Base-by-base conservation (phyloP, 53 echinoderm and acorn worm species). In the Stichopus horrens region DNA sequence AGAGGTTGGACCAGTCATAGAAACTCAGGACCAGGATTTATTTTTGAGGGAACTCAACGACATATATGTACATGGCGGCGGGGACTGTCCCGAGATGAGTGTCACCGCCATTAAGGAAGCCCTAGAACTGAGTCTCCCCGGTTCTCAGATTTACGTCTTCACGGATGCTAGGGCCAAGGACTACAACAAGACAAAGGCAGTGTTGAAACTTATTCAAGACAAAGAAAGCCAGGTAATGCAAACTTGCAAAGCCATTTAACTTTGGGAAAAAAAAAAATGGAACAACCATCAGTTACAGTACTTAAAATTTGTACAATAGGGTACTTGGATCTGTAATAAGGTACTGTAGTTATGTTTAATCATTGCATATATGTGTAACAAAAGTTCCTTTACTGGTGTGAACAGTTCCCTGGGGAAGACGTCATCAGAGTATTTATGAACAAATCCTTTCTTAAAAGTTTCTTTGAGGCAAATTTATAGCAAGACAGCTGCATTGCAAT, bases 141-240 rank as follows among this genome's bases (percentile, higher is more conserved):
- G 96, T 16, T 99, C 99, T n/a, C 94, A 89, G 88, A 99, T 99
- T 86, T 99, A 99, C 57, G 99, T 99, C 74, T 99, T 99, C 88
- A 99, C 99, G 8, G 99, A 99, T 90, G 99, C 99, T 22, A 90
- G 99, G 9, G 91, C 99, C 23, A 99, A 99, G 58, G 99, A 99
- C 63, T 95, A 96, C 65, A 87, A 99, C 60, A 91, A 94, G 55
- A 93, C 93, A 51, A 92, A 99, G 57, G 91, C 94, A 18, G 99
- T 99, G 9, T 83, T 99, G 58, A 96, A 93, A 74, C 88, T 96
- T 83, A 96, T 99, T 73, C 99, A 99, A 74, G 99, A 94, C 59
- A 99, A 96, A 86, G 95, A 99, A 80, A 99, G 99, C 77, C 99
- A 99, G 96, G 99, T 99, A 76, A 7, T 13, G 21, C 8, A 59